Evolutionary conservation across 2,797 vertebrate species (phyloP), one percentile per base, ranked within the genome.

Genomic region (Coranthus polyacanthus): DNA sequence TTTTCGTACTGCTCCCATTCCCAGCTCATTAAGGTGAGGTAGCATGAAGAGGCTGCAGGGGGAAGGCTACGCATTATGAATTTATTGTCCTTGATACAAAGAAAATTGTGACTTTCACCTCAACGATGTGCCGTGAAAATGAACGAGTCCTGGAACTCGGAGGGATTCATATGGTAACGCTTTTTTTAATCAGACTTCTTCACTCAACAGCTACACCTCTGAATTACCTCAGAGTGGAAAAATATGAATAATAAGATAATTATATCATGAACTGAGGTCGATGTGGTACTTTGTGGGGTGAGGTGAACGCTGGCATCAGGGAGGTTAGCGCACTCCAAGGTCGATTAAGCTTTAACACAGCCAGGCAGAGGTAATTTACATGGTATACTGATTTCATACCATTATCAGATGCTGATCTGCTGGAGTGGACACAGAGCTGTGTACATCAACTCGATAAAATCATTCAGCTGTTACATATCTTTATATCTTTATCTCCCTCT

Each of bases 11-110:
- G 58, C 72, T 72, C 72, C 59, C 61, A 29, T 66, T 80, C 69
- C 45, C 75, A 55, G 58, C 85, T 87, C 86, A 89, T 89, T 84
- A 81, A 80, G 78, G 67, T 65, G 79, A 79, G 77, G 56, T 67
- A 45, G 83, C 78, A 58, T 88, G 78, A 83, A 74, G 79, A 71
- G 77, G 70, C 79, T 77, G 70, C 79, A 59, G 81, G 70, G 72
- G 53, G 64, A 76, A 66, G 71, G 71, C 80, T 68, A 72, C 54
- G 52, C 83, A 78, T 86, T 79, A 84, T 78, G 81, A 90, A 91
- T 90, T 83, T 85, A 88, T 88, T 49, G 52, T 70, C 89, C 80
- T 78, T 79, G 65, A 84, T 75, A 76, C 71, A 76, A 72, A 85
- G 76, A 68, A 84, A 87, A 85, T 76, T 44, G 47, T 76, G 85